Evolutionary conservation across 2,888 invertebrate genomes (phyloP).

Genomic region (Athalia cordata): DNA sequence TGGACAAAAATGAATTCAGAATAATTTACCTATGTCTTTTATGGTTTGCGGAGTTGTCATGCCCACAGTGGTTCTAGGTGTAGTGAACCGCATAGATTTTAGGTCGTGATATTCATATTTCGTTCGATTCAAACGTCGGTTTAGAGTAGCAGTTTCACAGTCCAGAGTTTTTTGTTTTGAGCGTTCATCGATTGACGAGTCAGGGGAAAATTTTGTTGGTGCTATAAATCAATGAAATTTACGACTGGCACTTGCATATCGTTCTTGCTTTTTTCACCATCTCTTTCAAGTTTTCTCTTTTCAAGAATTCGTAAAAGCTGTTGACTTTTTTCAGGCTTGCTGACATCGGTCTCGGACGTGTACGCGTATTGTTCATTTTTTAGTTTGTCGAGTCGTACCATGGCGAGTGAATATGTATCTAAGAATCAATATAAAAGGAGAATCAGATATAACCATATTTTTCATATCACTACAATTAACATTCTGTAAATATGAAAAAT

Average conservation of each 20-base stretch:
- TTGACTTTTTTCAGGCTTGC: neutral
- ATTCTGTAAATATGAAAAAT: too few relatives aligned
- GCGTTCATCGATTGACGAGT: neutral
- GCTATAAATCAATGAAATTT: neutral
- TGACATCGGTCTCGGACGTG: conserved; percentile 6
- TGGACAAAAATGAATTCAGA: neutral
- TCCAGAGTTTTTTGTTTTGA: neutral
- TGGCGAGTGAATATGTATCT: conserved; percentile 6
- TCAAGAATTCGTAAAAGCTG: conserved; percentile 6
- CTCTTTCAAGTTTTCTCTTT: neutral
- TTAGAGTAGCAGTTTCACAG: neutral
- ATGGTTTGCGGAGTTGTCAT: neutral
- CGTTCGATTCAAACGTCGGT: neutral
- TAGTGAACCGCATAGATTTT: too few relatives aligned
- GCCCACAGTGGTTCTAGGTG: too few relatives aligned
- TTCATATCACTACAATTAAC: too few relatives aligned
- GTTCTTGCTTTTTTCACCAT: neutral
- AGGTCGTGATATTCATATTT: too few relatives aligned
- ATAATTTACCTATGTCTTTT: neutral
- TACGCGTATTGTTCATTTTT: conserved; percentile 4
- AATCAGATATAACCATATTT: neutral
- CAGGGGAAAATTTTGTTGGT: neutral
- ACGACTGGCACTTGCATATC: conserved; percentile 3
- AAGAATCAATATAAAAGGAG: neutral
- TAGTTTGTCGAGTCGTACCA: neutral